phyloP scores from a whole-genome alignment of 2,888 invertebrate species.

The Cephalotes varians region DNA sequence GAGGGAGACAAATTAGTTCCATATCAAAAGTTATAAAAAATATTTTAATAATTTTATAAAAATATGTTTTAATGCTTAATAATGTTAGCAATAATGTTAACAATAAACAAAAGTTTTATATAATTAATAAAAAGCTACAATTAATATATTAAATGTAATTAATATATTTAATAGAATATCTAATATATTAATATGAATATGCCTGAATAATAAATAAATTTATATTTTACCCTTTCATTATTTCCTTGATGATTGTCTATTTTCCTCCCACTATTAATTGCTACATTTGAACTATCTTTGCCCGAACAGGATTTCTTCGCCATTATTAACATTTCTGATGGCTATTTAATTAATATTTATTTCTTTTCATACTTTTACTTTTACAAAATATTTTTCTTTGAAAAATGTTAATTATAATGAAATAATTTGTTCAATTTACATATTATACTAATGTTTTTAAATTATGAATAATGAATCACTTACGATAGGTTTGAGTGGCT shows the following conservation, averaged over 20 bases:
- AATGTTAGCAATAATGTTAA: background rate
- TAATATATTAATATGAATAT: background rate
- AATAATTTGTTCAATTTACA: background rate
- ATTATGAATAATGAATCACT: background rate
- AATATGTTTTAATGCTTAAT: background rate
- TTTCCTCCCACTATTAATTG: background rate
- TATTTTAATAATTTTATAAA: background rate
- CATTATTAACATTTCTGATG: background rate
- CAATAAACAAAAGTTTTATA: background rate
- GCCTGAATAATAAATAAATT: background rate
- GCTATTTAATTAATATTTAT: constrained; percentile 27
- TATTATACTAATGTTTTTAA: background rate
- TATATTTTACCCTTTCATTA: constrained; percentile 15
- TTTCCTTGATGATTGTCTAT: background rate
- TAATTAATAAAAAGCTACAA: background rate
- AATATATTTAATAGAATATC: background rate
- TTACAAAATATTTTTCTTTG: background rate
- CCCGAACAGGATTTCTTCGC: background rate
- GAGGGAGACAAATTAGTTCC: background rate
- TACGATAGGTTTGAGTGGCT: constrained; percentile 27
- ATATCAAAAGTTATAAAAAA: background rate
- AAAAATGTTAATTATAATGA: background rate
- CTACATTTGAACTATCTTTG: background rate
- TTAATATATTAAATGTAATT: background rate
- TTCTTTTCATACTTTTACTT: background rate